These are phyloP conservation scores for Gymnarchus niloticus DNA, from an alignment of 2,113 vertebrate species.

Conservation along the genomic window DNA sequence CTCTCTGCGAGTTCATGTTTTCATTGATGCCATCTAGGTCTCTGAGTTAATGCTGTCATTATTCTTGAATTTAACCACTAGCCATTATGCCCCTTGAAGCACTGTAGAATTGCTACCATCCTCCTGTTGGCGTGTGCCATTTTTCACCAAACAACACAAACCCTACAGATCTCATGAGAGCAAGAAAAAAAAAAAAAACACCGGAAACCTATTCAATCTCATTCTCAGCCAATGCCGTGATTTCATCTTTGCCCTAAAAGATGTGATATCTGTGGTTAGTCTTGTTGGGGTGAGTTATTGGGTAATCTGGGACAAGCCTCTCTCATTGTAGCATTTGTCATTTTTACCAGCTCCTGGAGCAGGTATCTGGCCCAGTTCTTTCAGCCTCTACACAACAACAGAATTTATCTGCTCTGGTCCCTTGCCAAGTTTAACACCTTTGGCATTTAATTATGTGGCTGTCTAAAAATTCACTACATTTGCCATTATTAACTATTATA, in stretches of 20 bases:
- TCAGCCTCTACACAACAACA: slow-evolving; percentile 47
- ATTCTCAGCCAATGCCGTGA: slow-evolving; percentile 38
- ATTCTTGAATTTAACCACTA: not conserved
- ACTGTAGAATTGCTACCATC: no score
- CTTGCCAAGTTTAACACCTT: slow-evolving; percentile 35
- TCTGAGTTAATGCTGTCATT: not conserved
- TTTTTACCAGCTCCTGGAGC: slow-evolving; percentile 66
- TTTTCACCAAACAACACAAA: not conserved
- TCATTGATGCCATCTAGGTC: not conserved
- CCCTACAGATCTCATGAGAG: not conserved
- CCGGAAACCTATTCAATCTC: not conserved
- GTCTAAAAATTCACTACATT: not conserved
- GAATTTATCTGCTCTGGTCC: slow-evolving; percentile 54
- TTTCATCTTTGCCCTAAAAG: slow-evolving; percentile 49
- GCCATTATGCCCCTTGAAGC: not conserved
- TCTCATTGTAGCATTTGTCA: slow-evolving; percentile 55
- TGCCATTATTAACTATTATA: slow-evolving; percentile 11
- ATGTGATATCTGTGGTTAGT: slow-evolving; percentile 55
- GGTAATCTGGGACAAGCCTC: slow-evolving; percentile 58
- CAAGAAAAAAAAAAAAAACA: not conserved
- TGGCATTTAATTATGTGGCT: not conserved
- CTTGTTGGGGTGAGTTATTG: slow-evolving; percentile 56
- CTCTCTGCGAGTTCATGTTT: not conserved
- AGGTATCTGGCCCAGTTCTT: slow-evolving; percentile 66
- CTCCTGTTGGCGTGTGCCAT: no score